Percentiles rank a stretch among this genome's conserved stretches.
phyloP scores from a whole-genome alignment of 2,888 invertebrate species.

The Achlya flavicornis region DNA sequence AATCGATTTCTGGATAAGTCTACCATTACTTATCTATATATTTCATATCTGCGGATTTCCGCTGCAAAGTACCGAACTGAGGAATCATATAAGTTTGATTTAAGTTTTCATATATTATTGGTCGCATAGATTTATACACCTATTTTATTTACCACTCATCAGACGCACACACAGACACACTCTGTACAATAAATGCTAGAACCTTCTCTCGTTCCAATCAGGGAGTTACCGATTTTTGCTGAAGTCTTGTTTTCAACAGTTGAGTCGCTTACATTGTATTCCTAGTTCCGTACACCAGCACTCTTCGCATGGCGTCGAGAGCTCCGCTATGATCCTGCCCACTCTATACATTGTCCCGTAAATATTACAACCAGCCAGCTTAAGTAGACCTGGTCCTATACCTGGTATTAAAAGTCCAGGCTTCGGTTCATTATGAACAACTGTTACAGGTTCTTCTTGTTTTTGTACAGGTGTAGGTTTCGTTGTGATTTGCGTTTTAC shows the following conservation, averaged over 20 bases:
- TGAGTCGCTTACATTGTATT: slow-evolving; percentile 90
- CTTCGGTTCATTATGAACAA: slow-evolving; percentile 35
- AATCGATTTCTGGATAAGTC: too few species aligned
- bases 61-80: too few species aligned
- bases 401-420: slow-evolving; percentile 45
- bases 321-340: slow-evolving; percentile 91
- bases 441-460: slow-evolving; percentile 41
- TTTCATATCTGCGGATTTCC: too few species aligned
- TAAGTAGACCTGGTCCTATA: slow-evolving; percentile 84
- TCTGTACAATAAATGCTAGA: slow-evolving; percentile 47
- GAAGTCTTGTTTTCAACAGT: slow-evolving; percentile 67
- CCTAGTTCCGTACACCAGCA: slow-evolving; percentile 94
- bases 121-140: not conserved
- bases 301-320: slow-evolving; percentile 91
- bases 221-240: slow-evolving; percentile 7
- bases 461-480: slow-evolving; percentile 28
- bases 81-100: slow-evolving; percentile 1
- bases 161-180: slow-evolving; percentile 28
- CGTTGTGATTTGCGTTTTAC: slow-evolving; percentile 24
- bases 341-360: slow-evolving; percentile 95
- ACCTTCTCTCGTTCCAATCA: slow-evolving; percentile 3
- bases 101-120: slow-evolving; percentile 25
- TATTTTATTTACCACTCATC: not conserved
- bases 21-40: too few species aligned
- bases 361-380: slow-evolving; percentile 94